These are phyloP conservation scores for Paramuricea clavata DNA, from an alignment of 92 coral and sea anemone genomes.

Conservation along the genomic window DNA sequence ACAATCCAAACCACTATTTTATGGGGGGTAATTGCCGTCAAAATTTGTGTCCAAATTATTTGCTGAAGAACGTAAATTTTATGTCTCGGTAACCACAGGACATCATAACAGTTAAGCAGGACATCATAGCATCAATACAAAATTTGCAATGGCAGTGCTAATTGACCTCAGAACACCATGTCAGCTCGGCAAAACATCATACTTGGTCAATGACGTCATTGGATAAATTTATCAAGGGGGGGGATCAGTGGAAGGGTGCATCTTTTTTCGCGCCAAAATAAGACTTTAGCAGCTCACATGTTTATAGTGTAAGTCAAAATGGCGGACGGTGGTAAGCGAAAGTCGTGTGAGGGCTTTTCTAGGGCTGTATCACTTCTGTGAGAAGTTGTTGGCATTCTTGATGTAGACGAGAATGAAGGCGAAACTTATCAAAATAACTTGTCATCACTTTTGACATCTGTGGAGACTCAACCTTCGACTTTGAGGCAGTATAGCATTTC, in stretches of 20 bases:
- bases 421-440: background rate
- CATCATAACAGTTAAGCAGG: background rate
- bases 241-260: no score
- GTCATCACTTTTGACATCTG: background rate
- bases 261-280: no score
- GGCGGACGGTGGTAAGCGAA: background rate
- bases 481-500: background rate
- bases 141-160: background rate
- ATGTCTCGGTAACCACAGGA: background rate
- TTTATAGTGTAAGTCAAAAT: background rate
- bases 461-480: no score
- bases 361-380: slow-evolving; percentile 41
- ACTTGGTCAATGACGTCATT: background rate
- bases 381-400: slow-evolving; percentile 30
- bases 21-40: no score
- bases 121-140: background rate
- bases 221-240: slow-evolving; percentile 9
- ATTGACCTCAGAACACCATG: background rate
- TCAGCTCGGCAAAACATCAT: background rate
- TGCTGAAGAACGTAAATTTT: background rate
- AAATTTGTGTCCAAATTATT: background rate
- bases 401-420: background rate
- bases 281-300: background rate
- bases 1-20: no score
- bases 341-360: slow-evolving; percentile 7